phyloP scores from a whole-genome alignment of 2,113 vertebrate genomes.

The Coreoperca whiteheadi region DNA sequence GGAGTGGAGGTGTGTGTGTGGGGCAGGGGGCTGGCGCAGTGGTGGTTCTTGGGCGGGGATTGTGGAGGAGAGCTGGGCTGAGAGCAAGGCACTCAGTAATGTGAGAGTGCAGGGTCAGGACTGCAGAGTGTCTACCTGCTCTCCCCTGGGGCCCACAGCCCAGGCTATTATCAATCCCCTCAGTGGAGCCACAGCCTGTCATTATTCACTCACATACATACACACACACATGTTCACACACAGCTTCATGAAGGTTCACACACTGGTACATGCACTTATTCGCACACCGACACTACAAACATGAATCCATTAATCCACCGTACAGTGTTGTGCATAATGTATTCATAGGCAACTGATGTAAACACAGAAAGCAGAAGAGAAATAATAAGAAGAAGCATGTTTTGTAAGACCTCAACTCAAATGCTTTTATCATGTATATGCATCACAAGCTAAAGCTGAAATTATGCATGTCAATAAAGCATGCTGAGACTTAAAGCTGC shows the following conservation, averaged over 20 bases:
- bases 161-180: conserved; percentile 93
- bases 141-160: conserved; percentile 89
- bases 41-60: conserved; percentile 84
- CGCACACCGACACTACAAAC: conserved; percentile 15
- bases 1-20: conserved; percentile 76
- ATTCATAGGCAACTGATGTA: conserved; percentile 14
- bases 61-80: conserved; percentile 81
- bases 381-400: neutral
- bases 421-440: neutral
- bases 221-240: conserved; percentile 44
- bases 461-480: neutral
- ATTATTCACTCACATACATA: conserved; percentile 85
- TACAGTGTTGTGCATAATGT: conserved; percentile 2
- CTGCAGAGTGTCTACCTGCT: conserved; percentile 96
- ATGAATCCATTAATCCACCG: conserved; percentile 20
- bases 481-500: neutral
- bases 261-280: conserved; percentile 21
- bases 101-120: conserved; percentile 95
- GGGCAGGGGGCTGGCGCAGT: conserved; percentile 73
- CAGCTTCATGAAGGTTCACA: conserved; percentile 37
- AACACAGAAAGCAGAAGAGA: neutral
- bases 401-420: neutral
- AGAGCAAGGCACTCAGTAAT: conserved; percentile 92
- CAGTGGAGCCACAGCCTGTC: conserved; percentile 90
- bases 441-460: neutral